A percentile compares a stretch with the other conserved stretches of the same genome.
Conservation (phyloP, 2,888 invertebrate species). For the Athrips mouffetella region DNA sequence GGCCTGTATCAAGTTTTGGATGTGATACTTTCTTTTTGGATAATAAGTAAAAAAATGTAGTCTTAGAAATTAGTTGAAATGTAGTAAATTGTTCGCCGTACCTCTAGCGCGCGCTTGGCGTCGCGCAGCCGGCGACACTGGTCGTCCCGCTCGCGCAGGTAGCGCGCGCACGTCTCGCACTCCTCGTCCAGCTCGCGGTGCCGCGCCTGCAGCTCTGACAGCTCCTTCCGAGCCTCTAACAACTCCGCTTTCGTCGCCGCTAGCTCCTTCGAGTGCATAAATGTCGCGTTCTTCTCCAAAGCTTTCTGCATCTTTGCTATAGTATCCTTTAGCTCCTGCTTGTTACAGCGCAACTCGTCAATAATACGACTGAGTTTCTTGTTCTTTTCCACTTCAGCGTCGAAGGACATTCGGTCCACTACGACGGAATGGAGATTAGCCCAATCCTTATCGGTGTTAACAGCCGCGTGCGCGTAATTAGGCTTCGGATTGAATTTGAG, state of each 20-base stretch:
- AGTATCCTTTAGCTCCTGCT: conserved; percentile 59
- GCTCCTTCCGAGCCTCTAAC: conserved; percentile 44
- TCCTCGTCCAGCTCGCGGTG: conserved; percentile 67
- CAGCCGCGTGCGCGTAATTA: conserved; percentile 42
- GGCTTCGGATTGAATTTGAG: conserved; percentile 33
- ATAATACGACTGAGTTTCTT: conserved; percentile 60
- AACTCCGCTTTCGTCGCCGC: conserved; percentile 51
- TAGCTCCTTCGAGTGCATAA: conserved; percentile 38
- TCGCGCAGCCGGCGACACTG: conserved; percentile 48
- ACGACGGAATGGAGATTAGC: conserved; percentile 65
- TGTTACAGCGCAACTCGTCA: conserved; percentile 69
- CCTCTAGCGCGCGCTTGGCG: conserved; percentile 51
- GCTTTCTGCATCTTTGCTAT: conserved; percentile 55
- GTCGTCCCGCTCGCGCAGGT: conserved; percentile 53
- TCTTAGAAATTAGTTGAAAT: conserved; percentile 12
- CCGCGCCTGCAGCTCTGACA: conserved; percentile 44
- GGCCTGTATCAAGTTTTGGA: too few relatives aligned
- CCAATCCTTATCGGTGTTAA: conserved; percentile 72
- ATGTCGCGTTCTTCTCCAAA: conserved; percentile 39
- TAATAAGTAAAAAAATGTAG: too few relatives aligned
- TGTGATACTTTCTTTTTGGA: too few relatives aligned
- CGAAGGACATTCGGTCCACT: conserved; percentile 70
- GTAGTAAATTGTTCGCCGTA: too few relatives aligned
- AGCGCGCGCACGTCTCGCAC: conserved; percentile 62
- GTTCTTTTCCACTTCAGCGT: conserved; percentile 68